These are phyloP conservation scores for Venturia canescens DNA, from an alignment of 1,140 invertebrate genomes.

Conservation along the genomic window DNA sequence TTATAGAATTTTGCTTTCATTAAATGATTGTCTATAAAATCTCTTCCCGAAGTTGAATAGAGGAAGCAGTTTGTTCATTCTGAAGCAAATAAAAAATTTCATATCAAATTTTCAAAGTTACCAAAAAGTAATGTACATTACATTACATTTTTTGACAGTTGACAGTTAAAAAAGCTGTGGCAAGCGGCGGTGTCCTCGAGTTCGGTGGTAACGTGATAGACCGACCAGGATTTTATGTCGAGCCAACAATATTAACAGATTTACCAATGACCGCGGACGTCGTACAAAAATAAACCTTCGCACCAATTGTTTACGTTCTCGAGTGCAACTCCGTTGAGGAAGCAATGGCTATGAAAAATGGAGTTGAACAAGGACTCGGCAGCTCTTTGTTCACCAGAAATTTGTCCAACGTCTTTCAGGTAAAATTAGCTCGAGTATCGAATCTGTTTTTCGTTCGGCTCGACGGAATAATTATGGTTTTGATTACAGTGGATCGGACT, in stretches of 20 bases:
- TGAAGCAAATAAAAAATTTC: no score
- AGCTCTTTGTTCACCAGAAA: constrained; percentile 97
- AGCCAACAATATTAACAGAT: no score
- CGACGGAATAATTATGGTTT: constrained; percentile 20
- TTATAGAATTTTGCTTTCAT: no score
- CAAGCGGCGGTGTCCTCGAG: constrained; percentile 89
- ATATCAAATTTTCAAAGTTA: no score
- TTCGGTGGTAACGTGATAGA: constrained; percentile 94
- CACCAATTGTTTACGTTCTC: constrained; percentile 98
- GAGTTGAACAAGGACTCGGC: constrained; percentile 96
- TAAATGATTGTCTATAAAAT: no score
- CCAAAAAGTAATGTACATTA: no score
- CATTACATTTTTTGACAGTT: constrained; percentile 61
- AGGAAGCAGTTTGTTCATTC: no score
- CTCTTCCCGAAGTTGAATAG: no score
- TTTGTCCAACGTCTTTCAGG: constrained; percentile 92
- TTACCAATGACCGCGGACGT: constrained; percentile 88
- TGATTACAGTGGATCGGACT: constrained; percentile 95
- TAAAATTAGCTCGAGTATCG: constrained; percentile 74
- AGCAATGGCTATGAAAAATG: constrained; percentile 95
- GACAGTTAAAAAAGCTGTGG: constrained; percentile 86
- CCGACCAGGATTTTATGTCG: no score
- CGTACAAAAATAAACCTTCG: constrained; percentile 96
- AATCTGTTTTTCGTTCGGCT: neutral
- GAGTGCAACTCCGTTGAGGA: no score